phyloP scores from a whole-genome alignment of 2,888 invertebrate genomes.

The Noctua fimbriata region DNA sequence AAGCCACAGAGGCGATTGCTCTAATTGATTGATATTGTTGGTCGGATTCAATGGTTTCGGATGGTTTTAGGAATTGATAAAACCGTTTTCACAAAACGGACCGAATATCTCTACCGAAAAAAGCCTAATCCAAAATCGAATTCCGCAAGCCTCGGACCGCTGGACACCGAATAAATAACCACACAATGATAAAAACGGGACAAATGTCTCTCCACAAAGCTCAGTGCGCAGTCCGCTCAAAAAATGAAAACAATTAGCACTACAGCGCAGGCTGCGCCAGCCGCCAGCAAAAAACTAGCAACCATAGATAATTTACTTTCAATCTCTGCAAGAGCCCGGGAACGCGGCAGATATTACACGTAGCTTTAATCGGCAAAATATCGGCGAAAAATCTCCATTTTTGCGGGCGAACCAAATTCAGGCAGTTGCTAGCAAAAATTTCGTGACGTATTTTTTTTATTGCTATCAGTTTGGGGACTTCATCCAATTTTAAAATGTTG shows the following conservation, averaged over 20 bases:
- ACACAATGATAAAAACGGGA: conserved; percentile 71
- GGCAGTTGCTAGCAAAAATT: conserved; percentile 59
- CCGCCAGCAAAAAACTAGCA: conserved; percentile 72
- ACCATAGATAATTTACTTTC: conserved; percentile 83
- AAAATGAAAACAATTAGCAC: conserved; percentile 83
- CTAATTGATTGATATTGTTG: conserved; percentile 54
- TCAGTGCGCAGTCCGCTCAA: conserved; percentile 65
- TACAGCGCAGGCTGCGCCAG: conserved; percentile 68
- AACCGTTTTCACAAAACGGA: conserved; percentile 28
- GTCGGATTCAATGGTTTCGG: conserved; percentile 11
- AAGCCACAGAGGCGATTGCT: conserved; percentile 23
- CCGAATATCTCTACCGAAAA: conserved; percentile 47
- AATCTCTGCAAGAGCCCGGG: conserved; percentile 75
- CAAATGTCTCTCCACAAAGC: conserved; percentile 71
- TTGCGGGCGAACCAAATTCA: conserved; percentile 63
- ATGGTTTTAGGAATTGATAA: conserved; percentile 36
- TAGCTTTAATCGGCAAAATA: conserved; percentile 73
- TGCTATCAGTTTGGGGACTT: conserved; percentile 54
- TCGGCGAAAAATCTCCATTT: conserved; percentile 70
- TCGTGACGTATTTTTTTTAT: conserved; percentile 55
- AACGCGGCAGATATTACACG: conserved; percentile 75
- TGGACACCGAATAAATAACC: conserved; percentile 72
- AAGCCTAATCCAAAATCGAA: conserved; percentile 69
- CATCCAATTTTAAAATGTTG: conserved; percentile 53
- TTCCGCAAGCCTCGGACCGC: conserved; percentile 58